phyloP scores from a whole-genome alignment of 1,140 invertebrate species.

The Nasonia longicornis region DNA sequence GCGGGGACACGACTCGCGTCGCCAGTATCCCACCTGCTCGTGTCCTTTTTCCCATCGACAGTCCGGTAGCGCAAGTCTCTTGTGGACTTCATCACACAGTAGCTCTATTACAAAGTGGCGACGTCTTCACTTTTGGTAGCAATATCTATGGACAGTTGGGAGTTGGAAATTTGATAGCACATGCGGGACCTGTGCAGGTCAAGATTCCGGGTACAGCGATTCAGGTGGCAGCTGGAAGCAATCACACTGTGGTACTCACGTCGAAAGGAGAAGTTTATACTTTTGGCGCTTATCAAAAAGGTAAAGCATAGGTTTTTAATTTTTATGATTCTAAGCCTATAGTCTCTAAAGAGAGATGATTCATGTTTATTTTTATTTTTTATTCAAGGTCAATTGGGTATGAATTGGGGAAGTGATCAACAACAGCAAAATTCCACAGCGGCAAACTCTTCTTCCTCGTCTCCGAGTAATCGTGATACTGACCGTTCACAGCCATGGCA shows the following conservation, averaged over 20 bases:
- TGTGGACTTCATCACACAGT: slow-evolving; percentile 93
- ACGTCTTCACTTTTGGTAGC: slow-evolving; percentile 92
- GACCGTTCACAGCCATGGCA: slow-evolving; percentile 77
- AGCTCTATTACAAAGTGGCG: slow-evolving; percentile 75
- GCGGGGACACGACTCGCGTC: slow-evolving; percentile 74
- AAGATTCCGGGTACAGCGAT: slow-evolving; percentile 76
- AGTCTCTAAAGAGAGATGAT: neutral
- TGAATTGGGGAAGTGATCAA: slow-evolving; percentile 67
- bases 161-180: slow-evolving; percentile 82
- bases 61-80: slow-evolving; percentile 83
- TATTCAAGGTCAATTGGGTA: slow-evolving; percentile 85
- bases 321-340: neutral
- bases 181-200: slow-evolving; percentile 82
- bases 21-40: slow-evolving; percentile 84
- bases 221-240: slow-evolving; percentile 92
- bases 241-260: slow-evolving; percentile 94
- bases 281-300: slow-evolving; percentile 90
- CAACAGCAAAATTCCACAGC: slow-evolving; percentile 5
- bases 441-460: slow-evolving; percentile 24
- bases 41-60: slow-evolving; percentile 76
- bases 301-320: slow-evolving; percentile 21
- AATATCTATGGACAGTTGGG: slow-evolving; percentile 96
- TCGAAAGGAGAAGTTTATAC: slow-evolving; percentile 92
- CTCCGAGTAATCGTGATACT: slow-evolving; percentile 56
- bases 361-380: neutral